Evolutionary conservation across 2,888 invertebrate genomes (phyloP).

Genomic region (Pyrocoelia pectoralis): DNA sequence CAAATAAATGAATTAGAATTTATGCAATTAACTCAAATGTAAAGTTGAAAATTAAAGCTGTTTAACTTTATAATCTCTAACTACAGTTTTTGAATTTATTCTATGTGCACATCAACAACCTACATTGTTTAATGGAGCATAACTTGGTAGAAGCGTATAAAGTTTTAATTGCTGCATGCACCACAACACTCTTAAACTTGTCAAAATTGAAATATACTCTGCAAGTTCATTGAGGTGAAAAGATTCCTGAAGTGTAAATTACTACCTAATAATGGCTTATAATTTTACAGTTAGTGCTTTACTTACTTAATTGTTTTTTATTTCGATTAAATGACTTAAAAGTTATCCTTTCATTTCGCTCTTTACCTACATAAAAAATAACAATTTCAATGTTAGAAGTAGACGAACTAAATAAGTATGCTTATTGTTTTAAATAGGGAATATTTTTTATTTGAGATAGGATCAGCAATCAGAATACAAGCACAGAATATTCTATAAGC

Average conservation of each 20-base stretch:
- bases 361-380: no score
- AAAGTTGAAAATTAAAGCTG: no score
- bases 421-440: no score
- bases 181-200: slow-evolving; percentile 14
- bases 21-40: no score
- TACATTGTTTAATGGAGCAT: slow-evolving; percentile 9
- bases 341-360: no score
- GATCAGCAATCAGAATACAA: no score
- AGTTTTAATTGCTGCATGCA: slow-evolving; percentile 16
- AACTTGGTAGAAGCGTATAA: slow-evolving; percentile 4
- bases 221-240: slow-evolving; percentile 1
- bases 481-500: no score
- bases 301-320: not conserved
- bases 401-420: no score
- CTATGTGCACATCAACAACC: not conserved
- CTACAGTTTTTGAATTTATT: not conserved
- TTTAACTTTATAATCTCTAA: not conserved
- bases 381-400: no score
- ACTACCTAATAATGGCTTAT: not conserved
- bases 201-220: slow-evolving; percentile 10
- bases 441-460: no score
- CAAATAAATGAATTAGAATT: no score
- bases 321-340: no score
- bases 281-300: not conserved
- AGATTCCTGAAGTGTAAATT: not conserved